Conservation (phyloP, 2,113 vertebrate genomes). For the Sphaerodactylus townsendi region DNA sequence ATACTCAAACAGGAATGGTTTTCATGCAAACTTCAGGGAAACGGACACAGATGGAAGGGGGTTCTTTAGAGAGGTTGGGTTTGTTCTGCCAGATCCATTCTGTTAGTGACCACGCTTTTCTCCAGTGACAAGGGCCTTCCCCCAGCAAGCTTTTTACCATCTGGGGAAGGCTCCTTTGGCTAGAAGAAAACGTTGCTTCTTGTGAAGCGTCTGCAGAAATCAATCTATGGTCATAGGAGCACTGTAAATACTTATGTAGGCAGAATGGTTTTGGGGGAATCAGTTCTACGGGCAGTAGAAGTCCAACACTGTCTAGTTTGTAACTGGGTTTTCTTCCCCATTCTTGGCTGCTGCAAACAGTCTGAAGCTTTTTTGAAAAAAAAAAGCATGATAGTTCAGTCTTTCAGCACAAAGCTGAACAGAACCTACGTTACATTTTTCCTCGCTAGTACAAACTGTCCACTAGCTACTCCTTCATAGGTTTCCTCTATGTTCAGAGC, state of each 20-base stretch:
- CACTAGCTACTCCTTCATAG: conserved; percentile 50
- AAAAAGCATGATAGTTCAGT: neutral
- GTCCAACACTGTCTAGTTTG: neutral
- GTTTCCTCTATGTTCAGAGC: conserved; percentile 50
- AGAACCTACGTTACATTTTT: conserved; percentile 45
- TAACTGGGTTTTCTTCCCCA: conserved; percentile 35
- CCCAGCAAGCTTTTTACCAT: no score
- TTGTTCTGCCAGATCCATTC: no score
- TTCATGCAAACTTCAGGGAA: neutral
- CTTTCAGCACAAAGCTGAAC: conserved; percentile 16
- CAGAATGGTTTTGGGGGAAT: conserved; percentile 38
- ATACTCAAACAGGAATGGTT: neutral
- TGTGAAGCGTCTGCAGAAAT: no score
- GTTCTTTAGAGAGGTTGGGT: neutral
- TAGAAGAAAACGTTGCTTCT: no score
- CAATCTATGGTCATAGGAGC: conserved; percentile 36
- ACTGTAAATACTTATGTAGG: conserved; percentile 53
- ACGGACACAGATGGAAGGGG: neutral
- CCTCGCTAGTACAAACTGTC: conserved; percentile 35
- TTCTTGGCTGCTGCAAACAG: conserved; percentile 13
- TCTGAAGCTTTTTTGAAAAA: conserved; percentile 31
- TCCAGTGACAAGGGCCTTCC: no score
- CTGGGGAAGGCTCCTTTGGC: no score
- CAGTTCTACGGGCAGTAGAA: conserved; percentile 16
- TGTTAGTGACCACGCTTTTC: no score